Conservation (phyloP, 2,888 invertebrate species). For the Mythimna vitellina region DNA sequence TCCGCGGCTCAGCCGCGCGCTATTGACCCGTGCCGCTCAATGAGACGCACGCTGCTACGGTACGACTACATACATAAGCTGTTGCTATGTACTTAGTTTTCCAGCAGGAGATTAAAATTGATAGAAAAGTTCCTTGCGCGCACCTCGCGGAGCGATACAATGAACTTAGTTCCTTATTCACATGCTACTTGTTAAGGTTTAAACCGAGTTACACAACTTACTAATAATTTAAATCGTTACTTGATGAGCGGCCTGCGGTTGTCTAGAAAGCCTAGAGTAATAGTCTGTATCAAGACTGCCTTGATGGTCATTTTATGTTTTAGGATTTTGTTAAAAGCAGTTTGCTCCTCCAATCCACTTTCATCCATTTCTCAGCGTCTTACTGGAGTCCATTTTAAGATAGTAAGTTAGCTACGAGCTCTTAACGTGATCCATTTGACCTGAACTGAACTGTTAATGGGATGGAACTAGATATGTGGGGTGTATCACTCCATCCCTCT, state of each 20-base stretch:
- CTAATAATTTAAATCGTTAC: too few species aligned
- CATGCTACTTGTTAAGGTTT: background rate
- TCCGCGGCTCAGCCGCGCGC: constrained; percentile 45
- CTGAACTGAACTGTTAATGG: too few species aligned
- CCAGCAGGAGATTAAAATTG: constrained; percentile 1
- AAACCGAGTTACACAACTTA: too few species aligned
- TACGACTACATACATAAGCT: background rate
- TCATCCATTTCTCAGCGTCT: background rate
- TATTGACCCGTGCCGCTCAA: constrained; percentile 20
- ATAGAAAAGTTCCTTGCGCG: background rate
- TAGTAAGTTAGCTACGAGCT: too few species aligned
- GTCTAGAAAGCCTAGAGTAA: too few species aligned
- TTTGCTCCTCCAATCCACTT: background rate
- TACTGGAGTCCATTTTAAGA: too few species aligned
- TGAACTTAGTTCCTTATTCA: background rate
- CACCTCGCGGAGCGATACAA: background rate
- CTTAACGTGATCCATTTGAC: too few species aligned
- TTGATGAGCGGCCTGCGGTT: too few species aligned
- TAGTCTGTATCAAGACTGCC: background rate
- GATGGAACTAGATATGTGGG: too few species aligned
- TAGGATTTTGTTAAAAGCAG: background rate
- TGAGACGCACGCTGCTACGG: constrained; percentile 4
- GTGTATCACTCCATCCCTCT: too few species aligned
- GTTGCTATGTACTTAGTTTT: constrained; percentile 1
- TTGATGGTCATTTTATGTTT: background rate